Base-by-base conservation (phyloP, 1,140 invertebrate species). In the Ectropis grisescens region DNA sequence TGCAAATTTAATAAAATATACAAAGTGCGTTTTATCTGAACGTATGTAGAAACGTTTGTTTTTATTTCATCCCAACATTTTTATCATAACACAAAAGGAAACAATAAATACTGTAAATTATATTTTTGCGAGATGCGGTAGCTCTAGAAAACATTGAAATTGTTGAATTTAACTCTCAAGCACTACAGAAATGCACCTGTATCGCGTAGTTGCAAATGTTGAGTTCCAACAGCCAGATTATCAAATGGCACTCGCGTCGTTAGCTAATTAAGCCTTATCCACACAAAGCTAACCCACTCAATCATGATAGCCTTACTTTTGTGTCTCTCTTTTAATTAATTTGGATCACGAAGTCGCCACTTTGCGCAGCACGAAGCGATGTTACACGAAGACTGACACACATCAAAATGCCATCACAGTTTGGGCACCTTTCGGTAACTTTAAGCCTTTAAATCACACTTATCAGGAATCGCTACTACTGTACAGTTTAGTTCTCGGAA, bases 311-410 rank as follows among this genome's bases (percentile, higher is more conserved):
- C 61, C 67, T 61, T 52, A 67, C 65, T 71, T 72, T 75, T 80
- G 66, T 71, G 69, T 72, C 62, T 78, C 56, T 49, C 72, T 74
- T 78, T 80, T 81, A 81, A 81, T 81, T 81, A 81, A 81, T 81
- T 79, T 76, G 71, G 69, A 75, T 74, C 76, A 81, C 72, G 76
- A 81, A 64, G 56, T 76, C 64, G 65, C 76, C 72, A 81, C 72
- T 78, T 70, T 41, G 61, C 58, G 58, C 53, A 68, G 78, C 76
- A 81, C 76, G 76, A 81, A 62, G 55, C 51, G 53, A 59, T 58
- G 57, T 41, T 54, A 54, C 59, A 51, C 54, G 56, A 46, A 36
- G 33, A 36, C 64, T 81, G 76, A 81, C 76, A 81, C 48, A 76
- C 69, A 76, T 78, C 69, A 76, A 76, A 78, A 81, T 78, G 72